These are phyloP conservation scores for Tragelaphus scriptus DNA, from an alignment of 2,113 vertebrate species.

Conservation along the genomic window DNA sequence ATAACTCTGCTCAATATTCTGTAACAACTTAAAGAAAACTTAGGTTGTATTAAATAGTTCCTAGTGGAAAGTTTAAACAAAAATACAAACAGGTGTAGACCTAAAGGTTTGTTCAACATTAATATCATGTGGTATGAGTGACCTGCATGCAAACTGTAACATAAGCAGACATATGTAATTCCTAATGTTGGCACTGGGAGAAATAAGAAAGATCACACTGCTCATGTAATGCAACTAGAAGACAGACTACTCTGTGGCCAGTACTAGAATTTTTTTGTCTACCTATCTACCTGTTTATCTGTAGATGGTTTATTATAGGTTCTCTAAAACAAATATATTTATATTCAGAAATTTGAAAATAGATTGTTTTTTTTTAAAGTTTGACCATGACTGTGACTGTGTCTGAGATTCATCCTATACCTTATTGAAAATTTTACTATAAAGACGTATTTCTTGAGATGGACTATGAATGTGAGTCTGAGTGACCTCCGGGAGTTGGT, in stretches of 20 bases:
- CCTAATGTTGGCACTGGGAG: not conserved
- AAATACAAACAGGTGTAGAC: not conserved
- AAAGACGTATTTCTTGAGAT: not conserved
- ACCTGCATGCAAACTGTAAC: not conserved
- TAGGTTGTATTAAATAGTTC: not conserved
- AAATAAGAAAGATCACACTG: not conserved
- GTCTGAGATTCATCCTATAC: not conserved
- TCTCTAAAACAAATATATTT: not conserved
- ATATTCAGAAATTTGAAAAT: conserved; percentile 1
- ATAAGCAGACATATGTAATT: not conserved
- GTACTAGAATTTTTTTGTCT: not conserved
- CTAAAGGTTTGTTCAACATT: not conserved
- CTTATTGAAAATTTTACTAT: not conserved
- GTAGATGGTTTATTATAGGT: not conserved
- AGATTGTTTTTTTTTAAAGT: not conserved
- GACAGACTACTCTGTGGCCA: not conserved
- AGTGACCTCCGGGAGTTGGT: too few species aligned
- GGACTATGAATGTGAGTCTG: not conserved
- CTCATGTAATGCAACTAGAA: not conserved
- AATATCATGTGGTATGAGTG: not conserved
- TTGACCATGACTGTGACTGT: not conserved
- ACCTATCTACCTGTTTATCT: not conserved
- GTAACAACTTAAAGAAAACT: not conserved
- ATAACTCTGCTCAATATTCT: not conserved
- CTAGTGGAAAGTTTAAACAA: not conserved